Conservation (phyloP, 2,113 vertebrate genomes). For the Carettochelys insculpta region DNA sequence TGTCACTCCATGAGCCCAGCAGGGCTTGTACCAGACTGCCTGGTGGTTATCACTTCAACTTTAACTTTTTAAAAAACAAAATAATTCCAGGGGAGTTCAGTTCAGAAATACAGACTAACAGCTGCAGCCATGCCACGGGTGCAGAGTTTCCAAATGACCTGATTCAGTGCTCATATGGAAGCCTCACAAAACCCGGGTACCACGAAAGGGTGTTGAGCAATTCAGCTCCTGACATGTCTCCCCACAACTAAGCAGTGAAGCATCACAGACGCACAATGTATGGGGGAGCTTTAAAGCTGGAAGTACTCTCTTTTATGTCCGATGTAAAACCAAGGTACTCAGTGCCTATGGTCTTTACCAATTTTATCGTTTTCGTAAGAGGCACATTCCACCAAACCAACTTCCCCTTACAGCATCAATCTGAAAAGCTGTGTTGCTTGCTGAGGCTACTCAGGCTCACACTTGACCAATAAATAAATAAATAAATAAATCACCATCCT, state of each 20-base stretch:
- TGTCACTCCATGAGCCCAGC: neutral
- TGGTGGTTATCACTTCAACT: neutral
- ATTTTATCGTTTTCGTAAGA: neutral
- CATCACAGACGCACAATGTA: neutral
- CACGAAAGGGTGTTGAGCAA: neutral
- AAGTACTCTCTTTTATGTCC: accelerated
- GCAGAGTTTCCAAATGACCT: neutral
- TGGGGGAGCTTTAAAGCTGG: neutral
- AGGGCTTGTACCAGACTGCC: accelerated
- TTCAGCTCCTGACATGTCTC: neutral
- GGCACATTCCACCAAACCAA: neutral
- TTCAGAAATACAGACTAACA: neutral
- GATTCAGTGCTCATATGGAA: neutral
- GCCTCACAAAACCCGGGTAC: neutral
- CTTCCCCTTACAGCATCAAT: neutral
- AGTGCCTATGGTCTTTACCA: neutral
- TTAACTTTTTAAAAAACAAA: neutral
- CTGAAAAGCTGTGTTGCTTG: accelerated
- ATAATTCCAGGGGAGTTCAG: neutral
- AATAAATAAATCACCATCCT: neutral
- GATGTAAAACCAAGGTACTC: neutral
- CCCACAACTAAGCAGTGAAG: neutral
- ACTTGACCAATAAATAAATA: neutral
- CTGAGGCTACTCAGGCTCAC: neutral
- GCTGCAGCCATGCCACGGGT: accelerated